Conservation (phyloP, 2,797 vertebrate genomes). For the Falco columbarius region DNA sequence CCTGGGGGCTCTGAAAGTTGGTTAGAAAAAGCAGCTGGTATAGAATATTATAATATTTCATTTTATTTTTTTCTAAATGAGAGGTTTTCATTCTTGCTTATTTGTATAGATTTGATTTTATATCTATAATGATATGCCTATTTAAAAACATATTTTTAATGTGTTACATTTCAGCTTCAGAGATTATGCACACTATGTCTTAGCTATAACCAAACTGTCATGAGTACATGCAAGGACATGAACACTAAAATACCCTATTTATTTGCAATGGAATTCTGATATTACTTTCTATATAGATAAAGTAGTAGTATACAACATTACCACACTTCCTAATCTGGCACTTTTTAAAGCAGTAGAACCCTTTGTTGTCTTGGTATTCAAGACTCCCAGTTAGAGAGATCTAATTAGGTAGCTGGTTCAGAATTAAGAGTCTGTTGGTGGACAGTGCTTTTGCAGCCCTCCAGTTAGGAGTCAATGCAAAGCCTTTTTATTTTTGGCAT, state of each 20-base stretch:
- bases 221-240: neutral
- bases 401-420: neutral
- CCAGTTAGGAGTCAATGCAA: neutral
- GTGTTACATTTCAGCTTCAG: neutral
- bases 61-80: neutral
- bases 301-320: neutral
- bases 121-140: neutral
- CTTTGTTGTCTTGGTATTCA: neutral
- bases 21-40: neutral
- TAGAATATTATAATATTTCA: neutral
- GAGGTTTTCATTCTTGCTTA: neutral
- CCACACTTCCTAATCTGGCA: neutral
- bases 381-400: neutral
- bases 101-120: neutral
- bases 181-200: neutral
- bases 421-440: neutral
- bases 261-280: neutral
- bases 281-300: neutral
- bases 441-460: neutral
- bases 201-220: neutral
- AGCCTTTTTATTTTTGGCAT: neutral
- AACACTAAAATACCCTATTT: neutral
- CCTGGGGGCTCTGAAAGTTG: neutral
- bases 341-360: neutral
- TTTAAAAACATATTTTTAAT: neutral